A percentile compares a stretch with the other conserved stretches of the same genome.
Evolutionary conservation across 2,797 vertebrate genomes (phyloP).

Genomic region (Esox lucius): DNA sequence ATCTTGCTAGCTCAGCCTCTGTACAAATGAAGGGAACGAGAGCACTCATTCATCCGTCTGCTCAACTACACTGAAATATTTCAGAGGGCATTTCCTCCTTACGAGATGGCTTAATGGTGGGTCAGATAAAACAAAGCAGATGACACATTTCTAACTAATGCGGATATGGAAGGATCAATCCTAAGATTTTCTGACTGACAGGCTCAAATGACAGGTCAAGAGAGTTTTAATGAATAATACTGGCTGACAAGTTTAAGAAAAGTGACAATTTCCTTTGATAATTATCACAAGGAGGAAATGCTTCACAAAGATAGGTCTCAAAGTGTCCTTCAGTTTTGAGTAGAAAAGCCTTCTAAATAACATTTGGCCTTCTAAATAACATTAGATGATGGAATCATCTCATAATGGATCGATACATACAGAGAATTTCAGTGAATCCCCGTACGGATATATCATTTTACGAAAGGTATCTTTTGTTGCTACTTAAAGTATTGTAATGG

Average conservation of each 20-base stretch:
- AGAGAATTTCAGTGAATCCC: background rate
- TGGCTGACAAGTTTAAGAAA: background rate
- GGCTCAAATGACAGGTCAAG: background rate
- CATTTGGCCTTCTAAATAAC: background rate
- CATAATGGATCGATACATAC: constrained; percentile 4
- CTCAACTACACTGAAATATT: constrained; percentile 15
- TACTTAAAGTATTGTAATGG: background rate
- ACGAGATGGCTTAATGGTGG: no score
- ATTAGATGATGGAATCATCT: no score
- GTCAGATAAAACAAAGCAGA: no score
- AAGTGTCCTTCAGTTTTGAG: background rate
- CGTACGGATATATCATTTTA: background rate
- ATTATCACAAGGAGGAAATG: background rate
- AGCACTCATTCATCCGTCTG: constrained; percentile 18
- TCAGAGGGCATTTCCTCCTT: background rate
- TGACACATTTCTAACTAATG: no score
- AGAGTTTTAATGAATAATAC: background rate
- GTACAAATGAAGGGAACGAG: constrained; percentile 24
- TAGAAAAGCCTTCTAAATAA: background rate
- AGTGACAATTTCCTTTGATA: background rate
- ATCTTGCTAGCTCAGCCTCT: constrained; percentile 18
- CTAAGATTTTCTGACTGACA: no score
- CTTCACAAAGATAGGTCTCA: background rate
- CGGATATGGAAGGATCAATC: no score
- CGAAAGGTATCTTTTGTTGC: background rate